Evolutionary conservation across 1,140 invertebrate genomes (phyloP).

Genomic region (Hyles vespertilio): DNA sequence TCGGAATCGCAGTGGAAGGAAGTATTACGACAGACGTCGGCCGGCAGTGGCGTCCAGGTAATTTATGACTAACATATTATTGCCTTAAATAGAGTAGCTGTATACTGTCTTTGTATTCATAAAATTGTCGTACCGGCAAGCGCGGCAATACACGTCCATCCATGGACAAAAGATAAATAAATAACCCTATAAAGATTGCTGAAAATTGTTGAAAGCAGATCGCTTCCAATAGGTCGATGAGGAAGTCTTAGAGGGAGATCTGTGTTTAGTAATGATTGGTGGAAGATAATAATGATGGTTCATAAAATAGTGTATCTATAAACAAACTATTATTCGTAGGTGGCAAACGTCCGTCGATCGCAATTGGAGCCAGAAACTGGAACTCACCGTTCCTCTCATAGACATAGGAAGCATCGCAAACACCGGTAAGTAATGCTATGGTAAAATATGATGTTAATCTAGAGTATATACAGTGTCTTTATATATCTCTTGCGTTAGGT

Average conservation of each 20-base stretch:
- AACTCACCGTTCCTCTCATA: slow-evolving; percentile 74
- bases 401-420: slow-evolving; percentile 79
- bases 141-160: neutral
- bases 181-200: no score
- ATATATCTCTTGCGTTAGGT: slow-evolving; percentile 49
- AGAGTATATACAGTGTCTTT: neutral
- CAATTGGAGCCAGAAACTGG: slow-evolving; percentile 66
- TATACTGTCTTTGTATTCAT: no score
- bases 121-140: neutral
- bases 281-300: no score
- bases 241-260: no score
- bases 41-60: slow-evolving; percentile 59
- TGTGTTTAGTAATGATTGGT: no score
- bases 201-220: no score
- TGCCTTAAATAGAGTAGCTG: no score
- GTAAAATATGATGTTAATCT: no score
- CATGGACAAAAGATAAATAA: neutral
- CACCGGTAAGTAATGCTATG: slow-evolving; percentile 72
- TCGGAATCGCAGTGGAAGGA: slow-evolving; percentile 92
- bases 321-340: slow-evolving; percentile 44
- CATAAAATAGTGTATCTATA: no score
- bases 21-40: slow-evolving; percentile 81
- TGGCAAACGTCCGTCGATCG: slow-evolving; percentile 80
- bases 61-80: slow-evolving; percentile 15
- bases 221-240: no score